Evolutionary conservation across 2,113 vertebrate species (phyloP).

Genomic region (Pseudonaja textilis): DNA sequence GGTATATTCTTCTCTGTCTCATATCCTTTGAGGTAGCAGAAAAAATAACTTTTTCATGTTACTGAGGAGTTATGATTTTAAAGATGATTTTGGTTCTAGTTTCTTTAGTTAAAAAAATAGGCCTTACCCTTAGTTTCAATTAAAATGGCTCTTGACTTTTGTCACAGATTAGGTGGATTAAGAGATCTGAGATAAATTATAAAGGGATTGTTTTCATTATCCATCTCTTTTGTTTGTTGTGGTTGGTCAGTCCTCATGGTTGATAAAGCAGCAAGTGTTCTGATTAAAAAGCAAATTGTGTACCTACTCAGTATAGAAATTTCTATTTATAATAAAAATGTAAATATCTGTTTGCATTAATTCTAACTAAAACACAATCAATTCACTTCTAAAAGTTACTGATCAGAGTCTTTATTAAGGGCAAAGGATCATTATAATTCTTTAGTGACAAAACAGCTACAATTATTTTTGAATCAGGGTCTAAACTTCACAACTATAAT

Average conservation of each 20-base stretch:
- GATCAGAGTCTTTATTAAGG: not conserved
- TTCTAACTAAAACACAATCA: not conserved
- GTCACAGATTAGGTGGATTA: constrained; percentile 4
- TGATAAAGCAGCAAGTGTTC: not conserved
- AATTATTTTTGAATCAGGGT: not conserved
- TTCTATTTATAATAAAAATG: not conserved
- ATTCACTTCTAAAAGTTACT: not conserved
- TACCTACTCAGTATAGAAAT: not conserved
- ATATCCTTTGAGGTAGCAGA: not conserved
- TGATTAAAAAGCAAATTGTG: not conserved
- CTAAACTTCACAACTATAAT: not conserved
- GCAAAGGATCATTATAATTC: not conserved
- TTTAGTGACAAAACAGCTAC: too few relatives aligned
- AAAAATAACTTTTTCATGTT: not conserved
- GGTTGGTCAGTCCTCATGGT: not conserved
- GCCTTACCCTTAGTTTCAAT: not conserved
- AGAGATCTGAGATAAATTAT: constrained; percentile 2
- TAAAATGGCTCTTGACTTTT: constrained; percentile 15
- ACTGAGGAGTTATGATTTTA: not conserved
- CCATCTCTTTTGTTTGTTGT: not conserved
- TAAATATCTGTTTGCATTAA: not conserved
- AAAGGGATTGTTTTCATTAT: constrained; percentile 21
- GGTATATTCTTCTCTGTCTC: not conserved
- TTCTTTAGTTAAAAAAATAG: not conserved
- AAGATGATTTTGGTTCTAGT: not conserved